These are phyloP conservation scores for Thelaira solivaga DNA, from an alignment of 2,888 invertebrate species.

Conservation along the genomic window DNA sequence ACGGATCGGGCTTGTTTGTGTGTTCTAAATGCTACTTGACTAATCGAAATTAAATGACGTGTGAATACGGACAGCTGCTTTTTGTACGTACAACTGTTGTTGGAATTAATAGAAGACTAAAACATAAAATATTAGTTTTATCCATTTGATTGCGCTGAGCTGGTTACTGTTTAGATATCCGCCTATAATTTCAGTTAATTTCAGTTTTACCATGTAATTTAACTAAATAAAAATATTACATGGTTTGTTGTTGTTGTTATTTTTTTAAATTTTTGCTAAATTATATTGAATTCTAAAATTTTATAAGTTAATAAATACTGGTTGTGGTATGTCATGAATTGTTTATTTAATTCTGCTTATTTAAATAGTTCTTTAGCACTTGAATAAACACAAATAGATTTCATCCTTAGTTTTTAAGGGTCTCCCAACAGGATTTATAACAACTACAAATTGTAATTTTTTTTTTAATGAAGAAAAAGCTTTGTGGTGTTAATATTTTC, in stretches of 20 bases:
- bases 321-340: no score
- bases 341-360: no score
- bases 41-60: constrained; percentile 77
- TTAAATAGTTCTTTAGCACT: no score
- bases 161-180: constrained; percentile 33
- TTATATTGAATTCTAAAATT: constrained; percentile 15
- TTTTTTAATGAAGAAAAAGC: no score
- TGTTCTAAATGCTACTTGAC: constrained; percentile 63
- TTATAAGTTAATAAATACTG: constrained; percentile 24
- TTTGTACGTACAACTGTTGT: constrained; percentile 4
- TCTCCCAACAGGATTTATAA: no score
- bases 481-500: no score
- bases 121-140: constrained; percentile 29
- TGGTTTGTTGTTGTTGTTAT: background rate
- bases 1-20: background rate
- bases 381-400: no score
- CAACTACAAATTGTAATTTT: no score
- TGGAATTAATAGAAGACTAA: constrained; percentile 8
- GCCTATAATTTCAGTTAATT: constrained; percentile 33
- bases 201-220: background rate
- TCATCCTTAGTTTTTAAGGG: no score
- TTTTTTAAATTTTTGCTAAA: no score
- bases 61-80: constrained; percentile 74
- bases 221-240: background rate
- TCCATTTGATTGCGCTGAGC: no score